Evolutionary conservation across 2,113 vertebrate genomes (phyloP).

Genomic region (Balaeniceps rex): DNA sequence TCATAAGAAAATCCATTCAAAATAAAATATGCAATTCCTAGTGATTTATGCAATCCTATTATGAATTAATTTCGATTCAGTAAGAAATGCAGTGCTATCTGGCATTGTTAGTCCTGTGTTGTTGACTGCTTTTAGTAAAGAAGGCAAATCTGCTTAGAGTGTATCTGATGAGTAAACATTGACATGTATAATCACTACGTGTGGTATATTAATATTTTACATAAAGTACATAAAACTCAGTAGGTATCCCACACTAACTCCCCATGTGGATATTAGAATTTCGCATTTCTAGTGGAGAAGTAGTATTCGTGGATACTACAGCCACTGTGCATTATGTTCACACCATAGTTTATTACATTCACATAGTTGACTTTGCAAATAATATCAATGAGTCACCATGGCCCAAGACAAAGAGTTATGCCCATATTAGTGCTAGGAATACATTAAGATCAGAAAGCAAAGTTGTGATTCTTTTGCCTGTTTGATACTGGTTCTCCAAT

Average conservation of each 20-base stretch:
- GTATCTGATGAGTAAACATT: neutral
- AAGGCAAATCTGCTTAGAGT: neutral
- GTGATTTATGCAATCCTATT: neutral
- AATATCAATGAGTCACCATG: neutral
- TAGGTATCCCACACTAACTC: neutral
- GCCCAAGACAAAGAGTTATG: neutral
- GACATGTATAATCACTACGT: neutral
- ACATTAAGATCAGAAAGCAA: neutral
- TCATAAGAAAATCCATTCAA: no score
- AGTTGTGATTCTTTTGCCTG: neutral
- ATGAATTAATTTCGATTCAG: neutral
- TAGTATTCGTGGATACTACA: neutral
- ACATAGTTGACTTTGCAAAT: neutral
- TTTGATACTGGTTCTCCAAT: neutral
- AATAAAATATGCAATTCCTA: neutral
- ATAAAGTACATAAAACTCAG: neutral
- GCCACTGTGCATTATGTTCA: neutral
- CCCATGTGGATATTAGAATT: neutral
- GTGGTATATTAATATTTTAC: neutral
- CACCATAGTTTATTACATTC: neutral
- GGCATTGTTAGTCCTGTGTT: neutral
- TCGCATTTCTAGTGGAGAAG: neutral
- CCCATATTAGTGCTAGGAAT: neutral
- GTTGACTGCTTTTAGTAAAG: neutral
- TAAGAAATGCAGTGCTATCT: neutral